Evolutionary conservation across 2,888 invertebrate species (phyloP).

Genomic region (Chaetogeoica ovagalla): DNA sequence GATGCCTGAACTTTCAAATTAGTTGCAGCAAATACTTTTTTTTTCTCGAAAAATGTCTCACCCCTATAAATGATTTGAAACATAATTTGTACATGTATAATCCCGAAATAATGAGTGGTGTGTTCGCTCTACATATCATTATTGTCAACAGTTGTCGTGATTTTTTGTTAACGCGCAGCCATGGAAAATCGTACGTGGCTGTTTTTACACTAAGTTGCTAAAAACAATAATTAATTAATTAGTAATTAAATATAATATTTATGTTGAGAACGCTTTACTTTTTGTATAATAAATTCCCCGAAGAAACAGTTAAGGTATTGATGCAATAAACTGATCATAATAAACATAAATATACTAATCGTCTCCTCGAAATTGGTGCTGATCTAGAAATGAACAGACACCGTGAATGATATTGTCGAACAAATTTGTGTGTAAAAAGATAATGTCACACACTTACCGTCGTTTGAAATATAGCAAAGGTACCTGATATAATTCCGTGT

Average conservation of each 20-base stretch:
- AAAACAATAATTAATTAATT: neutral
- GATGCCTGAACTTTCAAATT: no score
- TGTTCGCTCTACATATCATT: conserved; percentile 15
- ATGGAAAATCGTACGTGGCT: neutral
- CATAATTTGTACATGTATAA: conserved; percentile 41
- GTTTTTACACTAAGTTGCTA: conserved; percentile 9
- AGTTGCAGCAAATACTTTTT: no score
- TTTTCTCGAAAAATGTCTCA: neutral
- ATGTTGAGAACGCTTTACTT: neutral
- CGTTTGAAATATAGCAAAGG: conserved; percentile 21
- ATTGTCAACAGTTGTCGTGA: conserved; percentile 11
- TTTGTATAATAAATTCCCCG: conserved; percentile 12
- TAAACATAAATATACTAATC: neutral
- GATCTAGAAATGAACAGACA: neutral
- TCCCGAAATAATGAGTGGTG: conserved; percentile 7
- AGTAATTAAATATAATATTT: neutral
- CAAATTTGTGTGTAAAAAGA: neutral
- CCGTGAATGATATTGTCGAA: neutral
- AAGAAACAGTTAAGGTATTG: conserved; percentile 23
- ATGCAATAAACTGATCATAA: conserved; percentile 1
- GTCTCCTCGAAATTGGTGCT: neutral
- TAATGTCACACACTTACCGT: neutral
- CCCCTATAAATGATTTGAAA: conserved; percentile 16
- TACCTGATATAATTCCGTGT: conserved; percentile 15
- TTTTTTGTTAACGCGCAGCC: conserved; percentile 1